A percentile compares a stretch with the other conserved stretches of the same genome.
These are phyloP conservation scores for Herminia tarsipennalis DNA, from an alignment of 2,888 invertebrate genomes.

Conservation along the genomic window DNA sequence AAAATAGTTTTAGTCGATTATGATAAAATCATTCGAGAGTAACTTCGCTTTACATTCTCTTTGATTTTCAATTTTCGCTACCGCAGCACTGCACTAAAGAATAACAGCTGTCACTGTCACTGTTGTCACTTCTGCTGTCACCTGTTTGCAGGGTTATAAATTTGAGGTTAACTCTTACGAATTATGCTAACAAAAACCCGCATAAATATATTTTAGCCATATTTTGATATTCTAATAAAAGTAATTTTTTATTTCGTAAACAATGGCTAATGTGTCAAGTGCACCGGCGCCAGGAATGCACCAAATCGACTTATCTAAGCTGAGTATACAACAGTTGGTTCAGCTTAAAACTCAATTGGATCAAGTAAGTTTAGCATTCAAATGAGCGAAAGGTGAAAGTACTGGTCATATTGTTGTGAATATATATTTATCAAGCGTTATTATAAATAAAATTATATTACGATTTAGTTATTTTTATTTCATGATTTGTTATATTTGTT, in stretches of 20 bases:
- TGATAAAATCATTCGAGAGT: no score
- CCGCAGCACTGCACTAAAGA: background rate
- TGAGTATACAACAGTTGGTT: constrained; percentile 92
- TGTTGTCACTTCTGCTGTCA: no score
- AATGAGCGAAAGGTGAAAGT: no score
- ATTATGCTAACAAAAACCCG: constrained; percentile 29
- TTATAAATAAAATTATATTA: background rate
- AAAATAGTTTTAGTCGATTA: no score
- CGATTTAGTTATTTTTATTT: background rate
- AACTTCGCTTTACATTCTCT: no score
- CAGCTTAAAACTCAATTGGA: constrained; percentile 95
- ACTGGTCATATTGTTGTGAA: no score
- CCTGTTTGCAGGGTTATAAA: background rate
- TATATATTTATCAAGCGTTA: no score
- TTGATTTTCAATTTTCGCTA: background rate
- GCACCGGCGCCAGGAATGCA: constrained; percentile 88
- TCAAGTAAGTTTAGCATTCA: constrained; percentile 89
- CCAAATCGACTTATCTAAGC: constrained; percentile 92
- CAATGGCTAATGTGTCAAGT: constrained; percentile 87
- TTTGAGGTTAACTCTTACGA: constrained; percentile 38
- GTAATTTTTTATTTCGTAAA: constrained; percentile 33
- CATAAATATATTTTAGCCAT: constrained; percentile 12
- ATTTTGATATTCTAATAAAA: constrained; percentile 23
- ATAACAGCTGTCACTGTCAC: background rate
- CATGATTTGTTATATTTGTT: no score